Evolutionary conservation across 2,888 invertebrate species (phyloP), one percentile per base, ranked within the genome.

Genomic region (Paralinhomoeus sp.): DNA sequence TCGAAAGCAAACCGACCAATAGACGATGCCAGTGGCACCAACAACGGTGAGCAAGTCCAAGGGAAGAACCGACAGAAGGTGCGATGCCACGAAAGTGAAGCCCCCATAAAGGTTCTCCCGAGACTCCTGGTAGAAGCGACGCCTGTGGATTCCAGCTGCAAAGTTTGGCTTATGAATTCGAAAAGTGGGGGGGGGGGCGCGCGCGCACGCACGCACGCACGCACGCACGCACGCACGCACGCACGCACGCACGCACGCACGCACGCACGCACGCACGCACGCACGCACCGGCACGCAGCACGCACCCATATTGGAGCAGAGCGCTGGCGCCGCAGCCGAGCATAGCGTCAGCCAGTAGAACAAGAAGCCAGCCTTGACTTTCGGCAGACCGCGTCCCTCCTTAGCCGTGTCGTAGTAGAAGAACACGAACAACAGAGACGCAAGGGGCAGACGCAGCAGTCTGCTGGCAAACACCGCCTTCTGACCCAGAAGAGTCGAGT

Each of bases 21-120:
- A 64, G 41, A 66, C 51, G n/a, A 69, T 64, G 13, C 65, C 58
- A 5, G 65, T 62, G 2, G 78, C 77, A 13, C 73, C 73, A 31
- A 76, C 69, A 0, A 77, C 72, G 2, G 78, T 77, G 37, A 81
- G 64, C 24, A 81, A 72, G 1, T 82, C 80, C 58, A 83, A 76
- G 0, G 84, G 83, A 45, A 85, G 65, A 0, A 80, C 78, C 17
- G 80, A 73, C 2, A 82, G 64, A 49, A 79, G 77, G 64, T 82
- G 82, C 0, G 81, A 76, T 0, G 82, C 67, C 1, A 85, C 67
- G 54, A 85, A 73, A 50, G 81, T 73, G 0, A 80, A 77, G 0
- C 85, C 85, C 2, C 80, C 77, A 62, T 87, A 87, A 0, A 82
- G 66, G 0, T 83, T 83, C 63, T 84, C 83, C 43, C 83, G 76